Evolutionary conservation across 2,888 invertebrate species (phyloP), one percentile per base, ranked within the genome.

Genomic region (Schizaphis graminum): DNA sequence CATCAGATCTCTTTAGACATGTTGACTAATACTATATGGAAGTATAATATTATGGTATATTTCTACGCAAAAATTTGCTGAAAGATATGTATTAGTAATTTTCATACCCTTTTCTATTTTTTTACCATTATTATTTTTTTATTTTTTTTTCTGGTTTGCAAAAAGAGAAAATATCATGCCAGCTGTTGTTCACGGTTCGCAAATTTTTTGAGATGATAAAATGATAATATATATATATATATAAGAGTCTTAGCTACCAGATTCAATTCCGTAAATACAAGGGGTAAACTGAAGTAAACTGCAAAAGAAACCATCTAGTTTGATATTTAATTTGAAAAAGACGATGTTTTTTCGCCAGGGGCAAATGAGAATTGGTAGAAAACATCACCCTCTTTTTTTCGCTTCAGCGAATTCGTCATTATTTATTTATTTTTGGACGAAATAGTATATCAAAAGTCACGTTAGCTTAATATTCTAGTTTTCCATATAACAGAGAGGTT

Each of bases 381-480:
- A 89, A 89, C 93, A 44, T 53, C 56, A 88, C 77, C 89, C 89
- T 89, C 53, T 77, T 93, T 93, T 92, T 56, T 89, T 44, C 57
- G 4, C 44, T 85, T n/a, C 93, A 56, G 5, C 44, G 56, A 47
- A 89, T 89, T 93, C 26, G 26, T 89, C 93, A 89, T 93, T 93
- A 93, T 93, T 93, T 93, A 93, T 93, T 89, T 84, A 89, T 89
- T 89, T 89, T 89, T 57, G 47, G 56, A 85, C 56, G 57, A 93
- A 93, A 89, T 77, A 56, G 77, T 56, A 56, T 16, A 93, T 93
- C 93, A 93, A 89, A 93, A 93, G 89, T 89, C n/a, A 56, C 56
- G n/a, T 41, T 8, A 44, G 47, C 47, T 93, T 47, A 84, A 67
- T 89, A 47, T 89, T 89, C 53, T 44, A 24, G 67, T 53, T 93